Percentiles rank a stretch among this genome's conserved stretches.
These are phyloP conservation scores for Drosophila pandora DNA, from an alignment of 1,140 invertebrate genomes.

Conservation along the genomic window DNA sequence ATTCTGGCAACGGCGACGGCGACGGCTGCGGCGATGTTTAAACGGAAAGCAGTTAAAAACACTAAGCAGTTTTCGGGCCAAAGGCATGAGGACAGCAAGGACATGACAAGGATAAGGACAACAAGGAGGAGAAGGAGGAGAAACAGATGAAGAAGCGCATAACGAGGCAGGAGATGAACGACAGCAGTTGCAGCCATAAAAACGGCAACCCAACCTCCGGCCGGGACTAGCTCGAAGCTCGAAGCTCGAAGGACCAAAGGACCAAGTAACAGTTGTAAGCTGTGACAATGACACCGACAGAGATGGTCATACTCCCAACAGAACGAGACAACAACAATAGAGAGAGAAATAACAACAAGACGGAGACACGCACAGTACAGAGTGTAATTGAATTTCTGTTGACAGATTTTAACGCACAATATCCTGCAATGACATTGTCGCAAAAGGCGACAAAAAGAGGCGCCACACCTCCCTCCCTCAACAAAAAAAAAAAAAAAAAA, in stretches of 20 bases:
- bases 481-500: background rate
- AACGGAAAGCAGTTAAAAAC: slow-evolving; percentile 60
- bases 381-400: slow-evolving; percentile 81
- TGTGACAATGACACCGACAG: slow-evolving; percentile 41
- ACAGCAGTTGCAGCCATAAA: slow-evolving; percentile 60
- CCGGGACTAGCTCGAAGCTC: background rate
- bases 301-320: slow-evolving; percentile 11
- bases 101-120: background rate
- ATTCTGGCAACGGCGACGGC: slow-evolving; percentile 46
- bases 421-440: slow-evolving; percentile 72
- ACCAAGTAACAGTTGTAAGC: slow-evolving; percentile 47
- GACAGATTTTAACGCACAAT: slow-evolving; percentile 81
- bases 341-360: background rate
- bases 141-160: slow-evolving; percentile 33
- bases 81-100: background rate
- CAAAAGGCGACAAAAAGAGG: slow-evolving; percentile 29
- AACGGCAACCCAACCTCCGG: slow-evolving; percentile 33
- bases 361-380: slow-evolving; percentile 29
- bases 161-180: slow-evolving; percentile 33
- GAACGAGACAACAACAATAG: slow-evolving; percentile 2
- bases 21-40: slow-evolving; percentile 56
- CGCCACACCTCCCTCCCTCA: background rate
- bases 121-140: background rate
- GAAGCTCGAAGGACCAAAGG: background rate
- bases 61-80: slow-evolving; percentile 38